Conservation (phyloP, 2,888 invertebrate genomes). For the Eurytoma californica region DNA sequence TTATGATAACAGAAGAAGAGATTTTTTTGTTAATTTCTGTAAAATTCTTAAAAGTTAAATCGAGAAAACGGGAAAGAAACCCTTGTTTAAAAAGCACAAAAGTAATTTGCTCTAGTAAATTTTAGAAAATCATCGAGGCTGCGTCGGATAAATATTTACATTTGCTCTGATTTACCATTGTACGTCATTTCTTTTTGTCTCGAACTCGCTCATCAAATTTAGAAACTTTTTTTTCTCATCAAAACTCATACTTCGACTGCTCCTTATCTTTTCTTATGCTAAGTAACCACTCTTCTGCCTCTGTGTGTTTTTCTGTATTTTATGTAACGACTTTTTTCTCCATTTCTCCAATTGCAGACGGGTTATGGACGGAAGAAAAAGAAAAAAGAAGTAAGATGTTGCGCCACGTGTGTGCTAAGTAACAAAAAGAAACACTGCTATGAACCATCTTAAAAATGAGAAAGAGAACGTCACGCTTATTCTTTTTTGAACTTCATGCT, state of each 20-base stretch:
- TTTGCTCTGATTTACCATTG: constrained; percentile 28
- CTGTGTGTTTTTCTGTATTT: constrained; percentile 67
- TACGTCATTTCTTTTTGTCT: not conserved
- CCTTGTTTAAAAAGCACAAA: constrained; percentile 8
- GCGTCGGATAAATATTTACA: constrained; percentile 27
- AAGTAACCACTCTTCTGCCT: constrained; percentile 62
- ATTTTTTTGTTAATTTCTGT: no score
- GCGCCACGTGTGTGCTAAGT: constrained; percentile 66
- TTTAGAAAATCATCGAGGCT: constrained; percentile 45
- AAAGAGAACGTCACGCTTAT: constrained; percentile 54
- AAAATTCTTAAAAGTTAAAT: no score
- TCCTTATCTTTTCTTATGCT: constrained; percentile 60
- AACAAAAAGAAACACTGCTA: constrained; percentile 52
- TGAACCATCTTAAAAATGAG: constrained; percentile 42
- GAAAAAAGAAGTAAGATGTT: constrained; percentile 97
- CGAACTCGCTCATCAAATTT: constrained; percentile 54
- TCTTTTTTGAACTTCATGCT: constrained; percentile 50
- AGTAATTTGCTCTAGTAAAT: constrained; percentile 40
- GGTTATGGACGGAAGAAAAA: constrained; percentile 98
- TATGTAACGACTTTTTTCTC: constrained; percentile 75
- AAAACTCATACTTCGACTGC: constrained; percentile 34
- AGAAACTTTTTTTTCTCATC: constrained; percentile 18
- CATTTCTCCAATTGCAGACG: constrained; percentile 83
- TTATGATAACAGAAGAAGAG: no score
- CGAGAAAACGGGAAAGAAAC: not conserved